phyloP scores from a whole-genome alignment of 2,113 vertebrate species.

The Syngnathoides biaculeatus region DNA sequence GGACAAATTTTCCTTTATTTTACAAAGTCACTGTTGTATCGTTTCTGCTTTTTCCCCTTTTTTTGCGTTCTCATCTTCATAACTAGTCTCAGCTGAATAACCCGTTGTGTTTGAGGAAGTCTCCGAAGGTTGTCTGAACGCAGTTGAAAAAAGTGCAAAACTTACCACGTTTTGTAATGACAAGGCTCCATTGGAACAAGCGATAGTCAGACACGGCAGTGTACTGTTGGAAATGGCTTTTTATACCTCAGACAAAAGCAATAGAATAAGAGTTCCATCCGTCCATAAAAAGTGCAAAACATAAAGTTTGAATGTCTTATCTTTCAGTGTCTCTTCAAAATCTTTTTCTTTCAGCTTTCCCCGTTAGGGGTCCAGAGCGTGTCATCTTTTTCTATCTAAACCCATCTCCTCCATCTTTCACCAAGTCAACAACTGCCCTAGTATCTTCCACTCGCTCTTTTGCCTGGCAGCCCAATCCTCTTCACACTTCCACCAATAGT shows the following conservation, averaged over 20 bases:
- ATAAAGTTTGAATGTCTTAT: too few species aligned
- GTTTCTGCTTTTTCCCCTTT: not conserved
- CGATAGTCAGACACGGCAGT: not conserved
- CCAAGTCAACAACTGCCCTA: too few species aligned
- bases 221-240: not conserved
- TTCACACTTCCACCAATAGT: too few species aligned
- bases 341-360: too few species aligned
- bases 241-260: not conserved
- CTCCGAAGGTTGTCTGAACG: not conserved
- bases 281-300: too few species aligned
- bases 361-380: too few species aligned
- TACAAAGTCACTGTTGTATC: not conserved
- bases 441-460: too few species aligned
- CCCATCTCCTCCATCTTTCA: too few species aligned
- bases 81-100: not conserved
- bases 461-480: too few species aligned
- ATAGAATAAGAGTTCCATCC: too few species aligned
- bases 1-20: not conserved
- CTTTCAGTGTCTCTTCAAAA: too few species aligned
- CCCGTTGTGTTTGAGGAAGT: not conserved
- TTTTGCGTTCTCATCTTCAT: not conserved
- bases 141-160: not conserved
- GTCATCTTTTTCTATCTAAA: too few species aligned
- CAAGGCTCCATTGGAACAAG: not conserved
- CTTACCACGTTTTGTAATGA: not conserved